Base-by-base conservation (phyloP, 1,140 invertebrate species). In the Ips nitidus region DNA sequence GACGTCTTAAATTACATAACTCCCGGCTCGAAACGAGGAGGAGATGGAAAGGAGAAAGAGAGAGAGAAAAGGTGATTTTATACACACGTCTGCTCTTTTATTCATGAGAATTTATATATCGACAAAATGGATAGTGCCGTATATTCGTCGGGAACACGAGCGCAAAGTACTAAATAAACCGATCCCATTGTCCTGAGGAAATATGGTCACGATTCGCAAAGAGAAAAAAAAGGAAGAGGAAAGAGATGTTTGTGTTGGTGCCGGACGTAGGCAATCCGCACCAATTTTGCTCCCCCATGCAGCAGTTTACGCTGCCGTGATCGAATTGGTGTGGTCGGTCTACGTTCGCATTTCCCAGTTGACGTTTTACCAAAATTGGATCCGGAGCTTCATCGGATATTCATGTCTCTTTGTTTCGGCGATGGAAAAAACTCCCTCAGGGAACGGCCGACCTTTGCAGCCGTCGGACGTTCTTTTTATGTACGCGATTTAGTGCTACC, bases 101-200 rank as follows among this genome's bases (percentile, higher is more conserved):
- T 69, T 69, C 66, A 69, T 69, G 66, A 62, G 66, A 58, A 69
- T 69, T 69, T 69, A 69, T 69, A 61, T 62, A 69, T 69, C 66
- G 66, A 56, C 66, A 62, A 69, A 69, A 69, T 69, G 58, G 58
- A 69, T 69, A 62, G 66, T 69, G 66, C 66, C 66, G 59, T 69
- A 69, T 69, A 69, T 69, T 62, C 43, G 47, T 38, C 58, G 58
- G 47, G 58, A 62, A 69, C 66, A 69, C 66, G 66, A 62, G 66
- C 58, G 66, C 41, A 62, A 69, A 69, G 66, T 40, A 69, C 66
- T 69, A 69, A 69, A 69, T 69, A 69, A 69, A 69, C 66, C 66
- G 66, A 62, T 62, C 42, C 58, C 66, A 69, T 69, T 69, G 66
- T 69, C n/a, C 47, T 22, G 58, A 69, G 58, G 59, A 69, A 69